phyloP scores from a whole-genome alignment of 2,113 vertebrate genomes.

The Terrapene triunguis region DNA sequence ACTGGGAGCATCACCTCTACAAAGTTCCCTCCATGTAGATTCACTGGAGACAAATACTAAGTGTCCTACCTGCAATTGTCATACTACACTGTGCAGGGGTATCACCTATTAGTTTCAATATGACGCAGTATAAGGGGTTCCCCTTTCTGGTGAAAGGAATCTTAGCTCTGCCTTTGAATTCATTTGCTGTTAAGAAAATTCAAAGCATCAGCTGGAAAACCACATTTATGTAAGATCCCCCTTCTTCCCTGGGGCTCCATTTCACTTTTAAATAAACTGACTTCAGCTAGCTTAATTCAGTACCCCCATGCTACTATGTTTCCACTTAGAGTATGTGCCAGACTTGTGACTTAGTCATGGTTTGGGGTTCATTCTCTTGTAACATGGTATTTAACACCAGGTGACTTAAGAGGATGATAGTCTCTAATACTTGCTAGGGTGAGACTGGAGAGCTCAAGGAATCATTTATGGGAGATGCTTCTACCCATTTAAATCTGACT shows the following conservation, averaged over 20 bases:
- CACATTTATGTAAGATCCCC: accelerated
- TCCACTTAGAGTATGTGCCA: accelerated
- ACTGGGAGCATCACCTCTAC: accelerated
- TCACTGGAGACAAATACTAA: accelerated
- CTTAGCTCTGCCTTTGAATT: accelerated
- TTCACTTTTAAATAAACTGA: neutral
- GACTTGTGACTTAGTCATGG: accelerated
- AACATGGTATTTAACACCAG: neutral
- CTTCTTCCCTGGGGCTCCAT: neutral
- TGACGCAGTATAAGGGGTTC: accelerated
- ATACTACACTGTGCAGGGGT: accelerated
- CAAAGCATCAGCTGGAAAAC: neutral
- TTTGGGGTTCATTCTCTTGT: neutral
- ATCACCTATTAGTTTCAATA: accelerated
- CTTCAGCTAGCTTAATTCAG: accelerated
- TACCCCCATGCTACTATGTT: accelerated
- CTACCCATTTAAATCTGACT: too few relatives aligned
- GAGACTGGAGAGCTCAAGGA: neutral
- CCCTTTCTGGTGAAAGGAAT: accelerated
- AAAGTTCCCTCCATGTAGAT: neutral
- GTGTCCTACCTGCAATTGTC: neutral
- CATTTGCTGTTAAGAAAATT: neutral
- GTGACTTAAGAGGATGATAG: neutral
- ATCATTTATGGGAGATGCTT: accelerated
- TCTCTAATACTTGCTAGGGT: accelerated